These are phyloP conservation scores for Chascanopsetta lugubris DNA, from an alignment of 2,113 vertebrate genomes.

Conservation along the genomic window DNA sequence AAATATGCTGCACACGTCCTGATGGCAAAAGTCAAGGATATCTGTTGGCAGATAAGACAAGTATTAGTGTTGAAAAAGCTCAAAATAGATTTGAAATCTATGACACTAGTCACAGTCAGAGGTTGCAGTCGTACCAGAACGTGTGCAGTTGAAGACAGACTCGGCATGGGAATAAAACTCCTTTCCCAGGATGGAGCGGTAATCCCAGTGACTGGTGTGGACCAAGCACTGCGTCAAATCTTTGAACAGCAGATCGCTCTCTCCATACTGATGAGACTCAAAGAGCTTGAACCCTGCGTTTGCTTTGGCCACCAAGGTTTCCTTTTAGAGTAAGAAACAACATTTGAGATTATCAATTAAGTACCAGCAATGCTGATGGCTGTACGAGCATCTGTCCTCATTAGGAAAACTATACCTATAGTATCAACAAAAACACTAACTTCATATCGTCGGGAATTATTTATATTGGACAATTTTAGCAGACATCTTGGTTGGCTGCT, in stretches of 20 bases:
- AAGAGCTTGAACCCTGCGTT: conserved; percentile 84
- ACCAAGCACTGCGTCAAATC: conserved; percentile 84
- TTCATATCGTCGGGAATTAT: too few relatives aligned
- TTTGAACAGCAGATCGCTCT: conserved; percentile 90
- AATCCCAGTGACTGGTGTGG: conserved; percentile 82
- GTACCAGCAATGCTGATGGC: not conserved
- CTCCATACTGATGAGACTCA: conserved; percentile 83
- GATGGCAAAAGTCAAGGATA: conserved; percentile 81
- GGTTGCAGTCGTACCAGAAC: conserved; percentile 78
- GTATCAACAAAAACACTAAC: too few relatives aligned
- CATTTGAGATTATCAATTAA: not conserved
- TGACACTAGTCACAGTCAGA: not conserved
- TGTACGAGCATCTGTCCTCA: too few relatives aligned
- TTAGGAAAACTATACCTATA: too few relatives aligned
- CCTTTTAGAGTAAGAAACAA: conserved; percentile 55
- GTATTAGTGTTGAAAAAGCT: not conserved
- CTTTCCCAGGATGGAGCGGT: conserved; percentile 83
- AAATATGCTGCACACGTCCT: conserved; percentile 81
- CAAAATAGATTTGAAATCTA: not conserved
- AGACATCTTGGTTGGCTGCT: too few relatives aligned
- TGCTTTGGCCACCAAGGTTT: conserved; percentile 75
- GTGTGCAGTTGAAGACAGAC: conserved; percentile 86
- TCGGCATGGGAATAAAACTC: conserved; percentile 82
- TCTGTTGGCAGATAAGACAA: conserved; percentile 66
- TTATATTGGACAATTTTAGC: too few relatives aligned